Evolutionary conservation across 2,888 invertebrate species (phyloP), one percentile per base, ranked within the genome.

Genomic region (Cerastis leucographa): DNA sequence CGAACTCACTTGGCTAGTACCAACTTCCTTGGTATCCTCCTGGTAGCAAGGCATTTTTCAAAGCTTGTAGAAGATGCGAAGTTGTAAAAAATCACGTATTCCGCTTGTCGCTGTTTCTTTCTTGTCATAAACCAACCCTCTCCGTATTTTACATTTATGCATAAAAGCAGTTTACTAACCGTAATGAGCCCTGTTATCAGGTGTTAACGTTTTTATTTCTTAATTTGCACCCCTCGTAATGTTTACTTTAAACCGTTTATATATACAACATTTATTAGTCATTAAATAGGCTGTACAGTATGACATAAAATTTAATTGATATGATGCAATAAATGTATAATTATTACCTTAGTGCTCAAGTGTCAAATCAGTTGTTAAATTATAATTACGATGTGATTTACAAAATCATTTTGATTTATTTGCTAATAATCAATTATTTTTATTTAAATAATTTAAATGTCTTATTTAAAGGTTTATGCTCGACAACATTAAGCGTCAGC

Each of bases 171-270:
- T 65, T n/a, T 65, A 61, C 44, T 69, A 68, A 84, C 65, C 12
- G 17, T 66, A 69, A 65, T 17, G 46, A 56, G 71, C 51, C 7
- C n/a, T 29, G 17, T 85, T 82, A 82, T 85, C 82, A 71, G 61
- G 68, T 65, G 83, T 66, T 25, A 75, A 81, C 76, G 71, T 69
- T 82, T 83, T 85, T 67, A 85, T 76, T 85, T 66, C 66, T 70
- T 76, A 85, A 69, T 82, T 83, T 67, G 56, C 61, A 62, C 76
- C 67, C 67, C 64, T 56, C 35, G 17, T 59, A 51, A 65, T 54
- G 42, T 44, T 51, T 61, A 71, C 12, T 76, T 74, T 72, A 72
- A 81, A 71, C 65, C 46, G 69, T 80, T 74, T 84, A 71, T 65
- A 65, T 76, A 59, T 82, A 51, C 9, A 76, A 64, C 42, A 71